These are phyloP conservation scores for Hypselothyrea guttata DNA, from an alignment of 2,888 invertebrate genomes.

Conservation along the genomic window DNA sequence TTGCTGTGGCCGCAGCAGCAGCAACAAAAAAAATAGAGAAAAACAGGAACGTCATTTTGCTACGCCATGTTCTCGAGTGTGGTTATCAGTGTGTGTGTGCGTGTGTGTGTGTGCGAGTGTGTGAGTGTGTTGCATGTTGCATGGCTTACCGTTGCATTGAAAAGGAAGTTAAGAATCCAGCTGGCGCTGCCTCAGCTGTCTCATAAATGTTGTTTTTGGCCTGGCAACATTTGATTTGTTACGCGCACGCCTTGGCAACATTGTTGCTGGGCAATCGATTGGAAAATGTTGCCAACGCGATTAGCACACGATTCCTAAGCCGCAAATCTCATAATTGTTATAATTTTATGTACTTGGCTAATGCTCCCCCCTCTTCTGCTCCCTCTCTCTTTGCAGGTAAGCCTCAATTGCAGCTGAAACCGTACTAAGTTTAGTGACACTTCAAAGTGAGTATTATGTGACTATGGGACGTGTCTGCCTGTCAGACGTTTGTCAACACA, in stretches of 20 bases:
- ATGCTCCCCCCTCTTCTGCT: background rate
- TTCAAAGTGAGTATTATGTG: conserved; percentile 57
- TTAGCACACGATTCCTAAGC: conserved; percentile 29
- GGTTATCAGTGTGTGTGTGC: conserved; percentile 8
- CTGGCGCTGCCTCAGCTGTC: conserved; percentile 63
- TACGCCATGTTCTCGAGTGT: conserved; percentile 22
- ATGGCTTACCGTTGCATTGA: conserved; percentile 43
- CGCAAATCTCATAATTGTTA: background rate
- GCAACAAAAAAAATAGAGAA: background rate
- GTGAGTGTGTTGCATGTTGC: conserved; percentile 21
- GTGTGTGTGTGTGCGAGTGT: conserved; percentile 20
- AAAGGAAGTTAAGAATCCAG: conserved; percentile 60
- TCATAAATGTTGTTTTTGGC: conserved; percentile 66
- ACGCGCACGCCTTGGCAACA: conserved; percentile 65
- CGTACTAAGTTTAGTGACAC: conserved; percentile 44
- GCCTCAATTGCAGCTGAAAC: conserved; percentile 41
- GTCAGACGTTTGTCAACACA: conserved; percentile 74
- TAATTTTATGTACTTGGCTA: conserved; percentile 5
- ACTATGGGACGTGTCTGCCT: conserved; percentile 56
- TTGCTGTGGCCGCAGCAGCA: conserved; percentile 53
- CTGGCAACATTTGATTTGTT: conserved; percentile 70
- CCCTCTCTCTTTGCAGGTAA: conserved; percentile 47
- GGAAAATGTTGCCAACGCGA: conserved; percentile 49
- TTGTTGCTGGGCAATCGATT: conserved; percentile 58
- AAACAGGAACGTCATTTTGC: conserved; percentile 1